Conservation (phyloP, 2,888 invertebrate genomes). For the Heteromurus nitidus region DNA sequence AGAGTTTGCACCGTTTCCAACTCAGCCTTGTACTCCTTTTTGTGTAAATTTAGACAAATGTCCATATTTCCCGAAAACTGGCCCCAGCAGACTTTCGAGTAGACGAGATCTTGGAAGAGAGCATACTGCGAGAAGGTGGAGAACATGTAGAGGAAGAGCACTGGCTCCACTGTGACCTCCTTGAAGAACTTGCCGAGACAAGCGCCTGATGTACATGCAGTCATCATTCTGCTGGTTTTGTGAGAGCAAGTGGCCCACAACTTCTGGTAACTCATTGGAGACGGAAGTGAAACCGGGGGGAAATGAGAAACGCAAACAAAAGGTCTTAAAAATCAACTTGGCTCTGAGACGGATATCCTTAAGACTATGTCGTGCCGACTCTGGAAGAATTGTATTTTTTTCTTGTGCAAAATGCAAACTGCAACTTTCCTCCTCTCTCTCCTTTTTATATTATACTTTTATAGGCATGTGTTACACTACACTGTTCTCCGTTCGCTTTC, state of each 20-base stretch:
- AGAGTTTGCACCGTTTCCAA: constrained; percentile 73
- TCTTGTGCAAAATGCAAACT: too few species aligned
- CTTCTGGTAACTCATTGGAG: constrained; percentile 58
- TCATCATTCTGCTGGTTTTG: constrained; percentile 58
- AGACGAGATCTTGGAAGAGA: constrained; percentile 76
- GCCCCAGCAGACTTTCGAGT: constrained; percentile 75
- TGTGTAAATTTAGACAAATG: constrained; percentile 72
- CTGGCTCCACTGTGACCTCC: constrained; percentile 76
- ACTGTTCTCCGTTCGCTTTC: too few species aligned
- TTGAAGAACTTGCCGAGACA: constrained; percentile 35
- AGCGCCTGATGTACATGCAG: constrained; percentile 13
- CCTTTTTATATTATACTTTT: too few species aligned
- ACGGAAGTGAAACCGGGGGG: too few species aligned
- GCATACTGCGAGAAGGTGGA: constrained; percentile 75
- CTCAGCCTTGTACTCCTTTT: constrained; percentile 66
- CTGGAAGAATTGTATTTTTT: too few species aligned
- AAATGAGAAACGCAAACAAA: too few species aligned
- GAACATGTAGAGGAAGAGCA: constrained; percentile 76
- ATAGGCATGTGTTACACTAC: too few species aligned
- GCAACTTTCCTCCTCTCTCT: too few species aligned
- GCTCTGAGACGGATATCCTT: too few species aligned
- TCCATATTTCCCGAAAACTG: constrained; percentile 53
- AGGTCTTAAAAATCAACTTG: too few species aligned
- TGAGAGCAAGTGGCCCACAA: constrained; percentile 42
- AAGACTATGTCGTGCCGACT: too few species aligned